Evolutionary conservation across 2,888 invertebrate genomes (phyloP).

Genomic region (Melipona bicolor): DNA sequence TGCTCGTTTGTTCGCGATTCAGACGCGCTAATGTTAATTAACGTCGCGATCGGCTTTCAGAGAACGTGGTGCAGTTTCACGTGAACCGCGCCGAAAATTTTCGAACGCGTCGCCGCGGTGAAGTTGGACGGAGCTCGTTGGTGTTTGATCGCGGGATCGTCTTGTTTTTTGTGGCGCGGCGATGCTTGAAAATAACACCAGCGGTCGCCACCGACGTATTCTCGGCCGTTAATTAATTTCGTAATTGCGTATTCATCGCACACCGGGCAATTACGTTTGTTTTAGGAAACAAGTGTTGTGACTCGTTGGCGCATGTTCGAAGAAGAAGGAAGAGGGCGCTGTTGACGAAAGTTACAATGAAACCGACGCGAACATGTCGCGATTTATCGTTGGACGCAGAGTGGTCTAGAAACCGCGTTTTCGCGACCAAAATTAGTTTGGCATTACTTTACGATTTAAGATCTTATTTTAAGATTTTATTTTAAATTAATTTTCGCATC

Average conservation of each 20-base stretch:
- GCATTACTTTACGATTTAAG: too few species aligned
- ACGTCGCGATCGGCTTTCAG: slow-evolving; percentile 12
- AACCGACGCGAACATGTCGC: neutral
- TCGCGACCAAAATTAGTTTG: too few species aligned
- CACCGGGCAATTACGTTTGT: slow-evolving; percentile 8
- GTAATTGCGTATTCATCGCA: slow-evolving; percentile 15
- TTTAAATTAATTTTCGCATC: too few species aligned
- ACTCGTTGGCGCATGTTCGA: neutral
- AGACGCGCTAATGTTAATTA: slow-evolving; percentile 39
- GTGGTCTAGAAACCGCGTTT: too few species aligned
- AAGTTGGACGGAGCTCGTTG: too few species aligned
- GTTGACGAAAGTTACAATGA: neutral
- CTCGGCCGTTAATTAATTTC: slow-evolving; percentile 23
- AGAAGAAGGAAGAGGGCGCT: neutral
- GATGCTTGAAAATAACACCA: neutral
- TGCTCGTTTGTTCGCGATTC: slow-evolving; percentile 28
- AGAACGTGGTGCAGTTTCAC: too few species aligned
- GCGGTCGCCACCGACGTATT: neutral
- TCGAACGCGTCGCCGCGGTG: too few species aligned
- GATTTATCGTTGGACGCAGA: neutral
- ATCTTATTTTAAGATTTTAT: too few species aligned
- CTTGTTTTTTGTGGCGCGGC: too few species aligned
- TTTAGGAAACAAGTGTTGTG: neutral
- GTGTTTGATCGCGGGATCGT: neutral
- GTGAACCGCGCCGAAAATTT: too few species aligned